phyloP scores from a whole-genome alignment of 2,113 vertebrate genomes.

The Ascaphus truei region DNA sequence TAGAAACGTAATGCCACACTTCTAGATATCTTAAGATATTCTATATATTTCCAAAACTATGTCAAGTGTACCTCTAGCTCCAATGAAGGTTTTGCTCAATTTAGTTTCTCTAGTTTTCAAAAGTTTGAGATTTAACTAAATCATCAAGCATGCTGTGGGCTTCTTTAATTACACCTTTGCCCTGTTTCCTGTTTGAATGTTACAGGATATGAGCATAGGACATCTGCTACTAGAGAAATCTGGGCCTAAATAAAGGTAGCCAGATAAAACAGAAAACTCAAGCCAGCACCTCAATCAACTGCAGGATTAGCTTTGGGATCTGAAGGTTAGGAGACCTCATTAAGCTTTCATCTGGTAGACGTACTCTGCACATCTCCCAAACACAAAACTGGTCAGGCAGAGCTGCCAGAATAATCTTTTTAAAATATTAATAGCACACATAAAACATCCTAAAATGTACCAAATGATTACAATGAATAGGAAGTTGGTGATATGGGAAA shows the following conservation, averaged over 20 bases:
- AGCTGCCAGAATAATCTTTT: not conserved
- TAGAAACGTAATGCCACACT: no score
- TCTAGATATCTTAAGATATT: no score
- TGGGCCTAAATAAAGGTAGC: constrained; percentile 6
- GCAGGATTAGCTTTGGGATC: constrained; percentile 17
- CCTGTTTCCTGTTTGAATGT: not conserved
- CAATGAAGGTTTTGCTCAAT: no score
- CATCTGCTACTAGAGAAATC: constrained; percentile 20
- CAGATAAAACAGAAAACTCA: not conserved
- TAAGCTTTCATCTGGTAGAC: constrained; percentile 26
- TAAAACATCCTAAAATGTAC: not conserved
- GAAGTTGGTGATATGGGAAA: no score
- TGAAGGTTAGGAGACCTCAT: constrained; percentile 23
- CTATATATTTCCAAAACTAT: no score
- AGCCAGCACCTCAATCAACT: constrained; percentile 25
- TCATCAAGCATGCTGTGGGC: not conserved
- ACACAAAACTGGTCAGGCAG: not conserved
- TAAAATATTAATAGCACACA: not conserved
- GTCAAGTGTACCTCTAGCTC: no score
- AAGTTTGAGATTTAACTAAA: not conserved
- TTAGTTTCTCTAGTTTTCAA: no score
- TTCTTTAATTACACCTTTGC: constrained; percentile 21
- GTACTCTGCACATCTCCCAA: not conserved
- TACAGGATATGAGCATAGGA: not conserved
- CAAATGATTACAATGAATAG: not conserved